phyloP scores from a whole-genome alignment of 2,888 invertebrate species.

The Eurois occulta region DNA sequence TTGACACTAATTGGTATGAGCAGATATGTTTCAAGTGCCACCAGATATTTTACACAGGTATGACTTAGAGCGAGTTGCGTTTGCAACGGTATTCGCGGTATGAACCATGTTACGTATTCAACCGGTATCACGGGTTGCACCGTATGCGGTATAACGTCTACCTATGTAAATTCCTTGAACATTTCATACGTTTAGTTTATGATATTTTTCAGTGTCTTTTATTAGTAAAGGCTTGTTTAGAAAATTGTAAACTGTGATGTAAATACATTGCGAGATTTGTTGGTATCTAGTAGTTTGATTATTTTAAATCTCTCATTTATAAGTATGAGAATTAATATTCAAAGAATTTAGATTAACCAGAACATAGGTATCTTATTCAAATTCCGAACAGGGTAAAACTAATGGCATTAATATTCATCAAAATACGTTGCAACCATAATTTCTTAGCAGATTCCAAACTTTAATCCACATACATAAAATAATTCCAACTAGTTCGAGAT shows the following conservation, averaged over 20 bases:
- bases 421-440: neutral
- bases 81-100: constrained; percentile 55
- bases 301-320: neutral
- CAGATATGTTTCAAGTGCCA: constrained; percentile 10
- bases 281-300: neutral
- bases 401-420: neutral
- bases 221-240: neutral
- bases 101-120: constrained; percentile 82
- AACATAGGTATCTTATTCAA: neutral
- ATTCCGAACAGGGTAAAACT: neutral
- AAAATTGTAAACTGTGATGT: neutral
- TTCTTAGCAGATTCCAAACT: constrained; percentile 1
- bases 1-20: constrained; percentile 48
- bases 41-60: constrained; percentile 21
- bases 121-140: constrained; percentile 75
- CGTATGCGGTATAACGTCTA: constrained; percentile 74
- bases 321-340: neutral
- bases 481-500: constrained; percentile 37
- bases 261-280: neutral
- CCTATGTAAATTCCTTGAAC: constrained; percentile 82
- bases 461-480: constrained; percentile 39
- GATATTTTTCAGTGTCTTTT: constrained; percentile 15
- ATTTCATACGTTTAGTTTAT: constrained; percentile 74
- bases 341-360: neutral
- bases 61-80: constrained; percentile 29